Conservation (phyloP, 2,113 vertebrate species). For the Centropus unirufus region DNA sequence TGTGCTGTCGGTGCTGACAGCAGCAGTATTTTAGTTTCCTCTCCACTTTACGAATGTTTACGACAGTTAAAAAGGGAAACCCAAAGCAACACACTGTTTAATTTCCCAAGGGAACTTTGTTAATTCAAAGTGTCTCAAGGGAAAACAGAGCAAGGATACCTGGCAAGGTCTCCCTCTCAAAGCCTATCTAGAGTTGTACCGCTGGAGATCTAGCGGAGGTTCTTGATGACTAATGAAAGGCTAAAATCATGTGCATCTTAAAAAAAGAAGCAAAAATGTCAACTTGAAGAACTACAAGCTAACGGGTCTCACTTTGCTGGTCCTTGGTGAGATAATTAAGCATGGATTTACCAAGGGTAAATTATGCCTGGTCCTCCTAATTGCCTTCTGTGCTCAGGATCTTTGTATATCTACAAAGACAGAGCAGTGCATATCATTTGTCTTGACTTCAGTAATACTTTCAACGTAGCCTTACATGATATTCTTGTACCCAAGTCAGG, state of each 20-base stretch:
- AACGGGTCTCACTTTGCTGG: background rate
- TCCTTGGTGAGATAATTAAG: background rate
- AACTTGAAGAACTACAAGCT: background rate
- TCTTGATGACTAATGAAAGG: background rate
- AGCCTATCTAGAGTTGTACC: background rate
- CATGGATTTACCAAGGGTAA: background rate
- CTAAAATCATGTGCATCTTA: background rate
- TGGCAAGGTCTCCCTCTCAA: background rate
- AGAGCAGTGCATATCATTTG: background rate
- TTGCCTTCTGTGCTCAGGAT: background rate
- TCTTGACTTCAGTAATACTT: background rate
- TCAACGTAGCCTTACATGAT: background rate
- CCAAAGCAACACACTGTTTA: background rate
- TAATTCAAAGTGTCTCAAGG: background rate
- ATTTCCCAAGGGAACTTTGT: conserved; percentile 21
- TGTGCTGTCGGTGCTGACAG: background rate
- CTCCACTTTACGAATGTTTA: background rate
- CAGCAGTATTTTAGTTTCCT: background rate
- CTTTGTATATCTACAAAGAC: background rate
- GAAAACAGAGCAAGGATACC: background rate
- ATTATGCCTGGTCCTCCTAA: background rate
- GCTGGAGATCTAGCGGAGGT: background rate
- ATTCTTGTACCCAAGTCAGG: background rate
- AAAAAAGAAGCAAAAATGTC: background rate
- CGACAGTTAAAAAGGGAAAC: background rate